These are phyloP conservation scores for Anguilla japonica DNA, from an alignment of 2,113 vertebrate genomes.

Conservation along the genomic window DNA sequence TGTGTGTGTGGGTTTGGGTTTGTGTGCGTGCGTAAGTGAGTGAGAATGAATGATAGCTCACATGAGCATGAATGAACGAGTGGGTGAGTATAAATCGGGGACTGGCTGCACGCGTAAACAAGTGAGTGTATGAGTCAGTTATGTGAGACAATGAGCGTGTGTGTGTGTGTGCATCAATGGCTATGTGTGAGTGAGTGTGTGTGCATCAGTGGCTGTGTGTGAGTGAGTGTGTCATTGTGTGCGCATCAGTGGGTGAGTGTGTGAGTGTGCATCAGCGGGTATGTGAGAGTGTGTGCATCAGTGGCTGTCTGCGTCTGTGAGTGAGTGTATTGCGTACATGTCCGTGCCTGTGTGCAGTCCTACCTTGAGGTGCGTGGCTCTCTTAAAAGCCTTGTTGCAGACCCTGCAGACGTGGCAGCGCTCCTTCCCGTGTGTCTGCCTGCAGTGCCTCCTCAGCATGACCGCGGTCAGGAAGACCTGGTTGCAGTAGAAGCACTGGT, in stretches of 20 bases:
- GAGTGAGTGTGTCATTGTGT: too few species aligned
- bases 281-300: too few species aligned
- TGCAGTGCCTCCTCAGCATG: conserved; percentile 80
- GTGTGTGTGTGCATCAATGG: background rate
- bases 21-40: background rate
- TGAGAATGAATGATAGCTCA: too few species aligned
- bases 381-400: conserved; percentile 94
- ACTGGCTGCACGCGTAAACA: background rate
- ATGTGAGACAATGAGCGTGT: background rate
- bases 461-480: conserved; percentile 78
- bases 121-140: conserved; percentile 1
- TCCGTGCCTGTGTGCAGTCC: background rate
- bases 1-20: conserved; percentile 7
- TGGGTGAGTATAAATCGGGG: background rate
- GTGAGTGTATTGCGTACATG: too few species aligned
- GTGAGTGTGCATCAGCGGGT: too few species aligned
- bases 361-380: conserved; percentile 97
- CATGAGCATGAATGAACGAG: background rate
- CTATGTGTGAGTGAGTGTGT: background rate
- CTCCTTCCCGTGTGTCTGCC: conserved; percentile 79
- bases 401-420: conserved; percentile 86
- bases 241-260: too few species aligned
- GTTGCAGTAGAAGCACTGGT: conserved; percentile 88
- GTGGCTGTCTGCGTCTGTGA: too few species aligned
- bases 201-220: too few species aligned